Evolutionary conservation across 2,888 invertebrate genomes (phyloP).

Genomic region (Orgyia antiqua): DNA sequence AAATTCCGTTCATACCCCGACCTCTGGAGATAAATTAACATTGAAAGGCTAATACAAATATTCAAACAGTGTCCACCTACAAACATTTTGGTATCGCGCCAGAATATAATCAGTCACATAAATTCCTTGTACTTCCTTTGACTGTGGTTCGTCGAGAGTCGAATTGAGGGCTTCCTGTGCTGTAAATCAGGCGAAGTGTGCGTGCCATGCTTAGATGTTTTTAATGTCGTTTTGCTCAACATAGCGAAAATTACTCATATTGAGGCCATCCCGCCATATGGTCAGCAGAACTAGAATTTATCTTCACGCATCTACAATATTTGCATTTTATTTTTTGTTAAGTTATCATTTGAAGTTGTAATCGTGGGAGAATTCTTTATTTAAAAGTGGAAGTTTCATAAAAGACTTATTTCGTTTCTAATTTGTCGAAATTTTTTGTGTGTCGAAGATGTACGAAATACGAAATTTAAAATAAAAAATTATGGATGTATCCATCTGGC

Average conservation of each 20-base stretch:
- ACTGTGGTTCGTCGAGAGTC: slow-evolving; percentile 45
- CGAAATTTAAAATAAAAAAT: no score
- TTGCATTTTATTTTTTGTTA: slow-evolving; percentile 4
- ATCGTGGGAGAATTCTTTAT: no score
- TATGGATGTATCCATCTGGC: no score
- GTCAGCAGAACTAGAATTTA: slow-evolving; percentile 27
- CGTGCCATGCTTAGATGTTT: slow-evolving; percentile 21
- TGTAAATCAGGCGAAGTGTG: slow-evolving; percentile 27
- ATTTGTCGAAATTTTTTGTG: no score
- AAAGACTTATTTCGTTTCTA: no score
- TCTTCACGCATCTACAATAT: slow-evolving; percentile 23
- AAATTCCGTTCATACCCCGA: slow-evolving; percentile 34
- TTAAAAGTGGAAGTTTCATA: no score
- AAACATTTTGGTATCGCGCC: slow-evolving; percentile 43
- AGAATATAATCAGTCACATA: slow-evolving; percentile 36
- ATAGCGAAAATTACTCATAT: slow-evolving; percentile 26
- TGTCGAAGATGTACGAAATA: no score
- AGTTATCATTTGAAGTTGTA: no score
- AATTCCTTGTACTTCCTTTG: slow-evolving; percentile 68
- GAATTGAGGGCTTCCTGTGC: slow-evolving; percentile 57
- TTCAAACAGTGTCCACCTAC: slow-evolving; percentile 56
- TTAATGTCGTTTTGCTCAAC: slow-evolving; percentile 22
- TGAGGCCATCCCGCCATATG: slow-evolving; percentile 37
- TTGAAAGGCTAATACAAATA: slow-evolving; percentile 55
- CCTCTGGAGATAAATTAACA: slow-evolving; percentile 40